Evolutionary conservation across 2,888 invertebrate species (phyloP).

Genomic region (Brachypterus glaber): DNA sequence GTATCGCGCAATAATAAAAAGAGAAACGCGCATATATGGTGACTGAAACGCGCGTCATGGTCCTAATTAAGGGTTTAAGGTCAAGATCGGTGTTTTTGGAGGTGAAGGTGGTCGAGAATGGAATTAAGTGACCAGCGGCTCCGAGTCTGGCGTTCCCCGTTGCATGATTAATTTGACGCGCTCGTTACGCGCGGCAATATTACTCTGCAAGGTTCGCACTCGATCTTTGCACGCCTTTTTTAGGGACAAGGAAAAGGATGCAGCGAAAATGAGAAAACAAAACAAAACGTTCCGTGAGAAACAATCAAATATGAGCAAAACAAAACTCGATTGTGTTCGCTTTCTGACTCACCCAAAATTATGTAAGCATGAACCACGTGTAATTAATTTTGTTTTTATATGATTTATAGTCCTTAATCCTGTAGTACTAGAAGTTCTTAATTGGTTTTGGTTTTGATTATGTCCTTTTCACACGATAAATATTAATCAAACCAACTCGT

Average conservation of each 20-base stretch:
- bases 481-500: too few relatives aligned
- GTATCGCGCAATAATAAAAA: slow-evolving; percentile 25
- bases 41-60: slow-evolving; percentile 36
- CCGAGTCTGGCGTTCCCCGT: slow-evolving; percentile 77
- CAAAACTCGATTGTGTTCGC: slow-evolving; percentile 32
- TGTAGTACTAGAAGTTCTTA: too few relatives aligned
- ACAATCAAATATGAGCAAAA: slow-evolving; percentile 28
- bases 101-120: slow-evolving; percentile 24
- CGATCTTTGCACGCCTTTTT: slow-evolving; percentile 74
- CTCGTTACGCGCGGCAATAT: slow-evolving; percentile 79
- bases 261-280: slow-evolving; percentile 43
- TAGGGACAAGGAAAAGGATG: slow-evolving; percentile 31
- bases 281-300: slow-evolving; percentile 37
- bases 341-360: slow-evolving; percentile 30
- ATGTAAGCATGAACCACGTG: slow-evolving; percentile 18
- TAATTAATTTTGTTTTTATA: background rate
- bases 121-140: slow-evolving; percentile 57
- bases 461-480: too few relatives aligned
- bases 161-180: slow-evolving; percentile 79
- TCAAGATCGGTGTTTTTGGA: slow-evolving; percentile 20
- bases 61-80: slow-evolving; percentile 20
- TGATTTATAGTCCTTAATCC: background rate
- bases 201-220: slow-evolving; percentile 77
- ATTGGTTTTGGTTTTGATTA: too few relatives aligned
- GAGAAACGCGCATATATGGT: slow-evolving; percentile 35